Evolutionary conservation across 2,888 invertebrate genomes (phyloP), one percentile per base, ranked within the genome.

Genomic region (Cecidostiba fungosa): DNA sequence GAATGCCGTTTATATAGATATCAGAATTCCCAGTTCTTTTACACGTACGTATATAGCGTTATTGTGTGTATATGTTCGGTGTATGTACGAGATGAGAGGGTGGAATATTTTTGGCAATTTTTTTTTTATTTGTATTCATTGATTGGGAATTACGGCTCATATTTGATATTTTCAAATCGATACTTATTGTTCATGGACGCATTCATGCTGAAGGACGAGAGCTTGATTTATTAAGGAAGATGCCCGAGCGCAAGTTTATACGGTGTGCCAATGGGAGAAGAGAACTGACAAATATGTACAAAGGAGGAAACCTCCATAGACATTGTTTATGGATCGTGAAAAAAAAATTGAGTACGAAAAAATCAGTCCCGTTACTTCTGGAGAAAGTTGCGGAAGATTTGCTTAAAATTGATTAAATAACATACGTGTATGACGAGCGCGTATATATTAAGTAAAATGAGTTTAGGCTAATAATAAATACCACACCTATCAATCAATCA

Each of bases 1-100:
- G 87, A 87, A 85, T 87, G 87, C 77, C 78, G 85, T 84, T 83
- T 85, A 87, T 87, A 81, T 83, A 81, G 85, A 82, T 85, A 77
- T 86, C 84, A 84, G 79, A 66, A 72, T 77, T 86, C 73, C 77
- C 73, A 39, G 16, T 79, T 81, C 47, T 78, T 69, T 78, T 43
- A 14, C 66, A 8, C 32, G n/a, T n/a, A n/a, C n/a, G n/a, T n/a
- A n/a, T n/a, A n/a, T n/a, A n/a, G n/a, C n/a, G n/a, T 69, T 14
- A 26, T 29, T 82, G 23, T 16, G 54, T 26, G 19, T 19, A 8
- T 43, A 19, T 6, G 19, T 6, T 6, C 19, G 26, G 29, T 12
- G 14, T 26, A 10, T n/a, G n/a, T n/a, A n/a, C n/a, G n/a, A n/a
- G n/a, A n/a, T 6, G 32, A 43, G 70, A 59, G 80, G 80, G 80